Conservation (phyloP, 2,113 vertebrate species). For the Pollimyrus isidori region DNA sequence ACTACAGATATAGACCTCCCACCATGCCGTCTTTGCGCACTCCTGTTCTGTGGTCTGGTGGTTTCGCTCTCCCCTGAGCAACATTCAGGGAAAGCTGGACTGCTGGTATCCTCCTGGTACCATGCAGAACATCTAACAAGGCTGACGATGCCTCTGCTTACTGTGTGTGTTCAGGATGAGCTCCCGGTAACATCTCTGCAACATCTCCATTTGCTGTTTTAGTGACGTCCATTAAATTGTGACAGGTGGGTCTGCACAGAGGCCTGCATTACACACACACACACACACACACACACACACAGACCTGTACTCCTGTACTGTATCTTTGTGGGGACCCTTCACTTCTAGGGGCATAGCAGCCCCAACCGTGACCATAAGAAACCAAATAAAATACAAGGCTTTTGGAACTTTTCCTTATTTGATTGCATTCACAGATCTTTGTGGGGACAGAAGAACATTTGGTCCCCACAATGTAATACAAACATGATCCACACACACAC, state of each 20-base stretch:
- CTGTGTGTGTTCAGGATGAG: background rate
- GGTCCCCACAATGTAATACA: too few species aligned
- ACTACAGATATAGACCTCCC: constrained; percentile 8
- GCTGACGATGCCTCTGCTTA: background rate
- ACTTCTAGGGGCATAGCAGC: background rate
- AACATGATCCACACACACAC: background rate
- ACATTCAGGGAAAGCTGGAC: background rate
- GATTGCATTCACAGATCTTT: background rate
- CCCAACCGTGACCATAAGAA: background rate
- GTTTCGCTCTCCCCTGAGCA: background rate
- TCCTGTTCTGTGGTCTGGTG: background rate
- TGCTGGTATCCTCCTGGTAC: background rate
- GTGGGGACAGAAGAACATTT: background rate
- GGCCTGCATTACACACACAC: constrained; percentile 15
- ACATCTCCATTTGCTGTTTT: background rate
- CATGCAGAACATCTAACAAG: background rate
- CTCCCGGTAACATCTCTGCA: background rate
- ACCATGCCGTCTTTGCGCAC: background rate
- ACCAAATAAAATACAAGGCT: background rate
- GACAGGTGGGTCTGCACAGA: background rate
- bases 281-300: constrained; percentile 15
- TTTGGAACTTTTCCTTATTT: background rate
- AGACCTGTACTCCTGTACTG: background rate
- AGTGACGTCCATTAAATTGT: background rate
- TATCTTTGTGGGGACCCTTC: background rate